These are phyloP conservation scores for Corythoichthys haematopterus DNA, from an alignment of 2,113 vertebrate species.

Conservation along the genomic window DNA sequence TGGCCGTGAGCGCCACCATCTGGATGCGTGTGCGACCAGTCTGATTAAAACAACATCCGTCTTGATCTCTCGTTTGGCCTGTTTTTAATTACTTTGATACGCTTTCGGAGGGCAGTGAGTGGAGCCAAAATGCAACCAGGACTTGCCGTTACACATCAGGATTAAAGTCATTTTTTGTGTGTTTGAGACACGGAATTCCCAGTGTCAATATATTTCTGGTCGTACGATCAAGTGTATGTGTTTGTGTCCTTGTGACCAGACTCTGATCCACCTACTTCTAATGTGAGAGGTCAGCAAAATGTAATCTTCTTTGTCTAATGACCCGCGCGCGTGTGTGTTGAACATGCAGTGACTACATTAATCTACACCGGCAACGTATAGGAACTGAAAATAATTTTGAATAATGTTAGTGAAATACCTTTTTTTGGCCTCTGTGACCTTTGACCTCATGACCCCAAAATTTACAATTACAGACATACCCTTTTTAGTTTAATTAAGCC, in stretches of 20 bases:
- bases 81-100: not conserved
- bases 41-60: not conserved
- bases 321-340: slow-evolving; percentile 14
- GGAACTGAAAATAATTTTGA: not conserved
- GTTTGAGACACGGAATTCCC: not conserved
- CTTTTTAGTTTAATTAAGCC: too few relatives aligned
- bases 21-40: not conserved
- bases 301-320: slow-evolving; percentile 66
- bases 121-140: not conserved
- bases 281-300: slow-evolving; percentile 69
- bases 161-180: not conserved
- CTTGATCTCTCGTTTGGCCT: not conserved
- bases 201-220: too few relatives aligned
- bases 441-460: too few relatives aligned
- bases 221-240: not conserved
- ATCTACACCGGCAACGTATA: not conserved
- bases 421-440: too few relatives aligned
- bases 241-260: not conserved
- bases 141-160: not conserved
- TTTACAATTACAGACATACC: too few relatives aligned
- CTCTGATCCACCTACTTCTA: slow-evolving; percentile 44
- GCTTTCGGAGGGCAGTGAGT: not conserved
- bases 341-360: not conserved
- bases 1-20: not conserved
- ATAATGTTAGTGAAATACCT: too few relatives aligned